Evolutionary conservation across 2,888 invertebrate species (phyloP).

Genomic region (Listrodromus nycthemerus): DNA sequence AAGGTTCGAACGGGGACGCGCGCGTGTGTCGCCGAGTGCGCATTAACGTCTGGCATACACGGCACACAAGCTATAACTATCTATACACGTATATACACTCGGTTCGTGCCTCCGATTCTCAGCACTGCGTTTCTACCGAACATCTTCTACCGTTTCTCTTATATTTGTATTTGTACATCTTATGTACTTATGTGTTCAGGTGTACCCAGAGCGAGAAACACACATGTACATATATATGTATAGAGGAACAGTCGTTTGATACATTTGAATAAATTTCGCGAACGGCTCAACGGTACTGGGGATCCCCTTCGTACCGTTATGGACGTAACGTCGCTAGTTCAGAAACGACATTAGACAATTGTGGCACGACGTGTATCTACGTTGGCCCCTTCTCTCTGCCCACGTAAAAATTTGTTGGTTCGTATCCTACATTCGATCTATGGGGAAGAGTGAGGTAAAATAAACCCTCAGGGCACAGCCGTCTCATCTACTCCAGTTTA

Average conservation of each 20-base stretch:
- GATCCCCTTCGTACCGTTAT: constrained; percentile 1
- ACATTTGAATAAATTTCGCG: constrained; percentile 43
- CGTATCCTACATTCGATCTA: neutral
- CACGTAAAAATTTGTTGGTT: neutral
- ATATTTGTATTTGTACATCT: constrained; percentile 56
- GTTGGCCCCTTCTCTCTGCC: neutral
- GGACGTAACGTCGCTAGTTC: neutral
- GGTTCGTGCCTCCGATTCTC: constrained; percentile 43
- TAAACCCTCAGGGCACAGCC: neutral
- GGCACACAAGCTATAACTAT: constrained; percentile 5
- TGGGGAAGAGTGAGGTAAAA: neutral
- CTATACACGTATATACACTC: constrained; percentile 12
- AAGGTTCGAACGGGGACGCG: constrained; percentile 49
- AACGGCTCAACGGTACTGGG: constrained; percentile 23
- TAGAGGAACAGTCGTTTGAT: constrained; percentile 16
- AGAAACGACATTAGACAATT: constrained; percentile 18
- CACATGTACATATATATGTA: neutral
- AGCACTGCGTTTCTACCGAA: constrained; percentile 29
- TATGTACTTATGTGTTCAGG: constrained; percentile 62
- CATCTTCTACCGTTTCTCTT: constrained; percentile 8
- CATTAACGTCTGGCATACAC: constrained; percentile 46
- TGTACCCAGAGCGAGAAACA: constrained; percentile 36
- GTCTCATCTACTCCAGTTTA: neutral
- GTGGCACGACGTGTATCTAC: constrained; percentile 3
- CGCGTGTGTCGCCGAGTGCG: constrained; percentile 47